Percentiles rank a stretch among this genome's conserved stretches.
Evolutionary conservation across 2,113 vertebrate species (phyloP).

Genomic region (Atrichornis clamosus): DNA sequence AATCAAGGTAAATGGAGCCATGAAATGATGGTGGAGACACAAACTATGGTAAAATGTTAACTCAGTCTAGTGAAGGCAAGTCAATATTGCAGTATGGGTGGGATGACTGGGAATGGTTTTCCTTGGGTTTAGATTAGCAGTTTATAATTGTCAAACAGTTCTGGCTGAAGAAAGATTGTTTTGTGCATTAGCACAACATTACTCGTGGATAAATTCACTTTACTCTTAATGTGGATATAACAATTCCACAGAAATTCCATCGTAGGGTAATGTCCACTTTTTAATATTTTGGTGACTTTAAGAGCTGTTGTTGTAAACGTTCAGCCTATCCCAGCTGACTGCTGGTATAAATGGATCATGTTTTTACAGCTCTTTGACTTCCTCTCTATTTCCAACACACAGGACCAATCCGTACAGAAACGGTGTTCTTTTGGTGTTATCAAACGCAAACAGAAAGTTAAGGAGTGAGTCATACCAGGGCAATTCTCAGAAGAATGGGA

Average conservation of each 20-base stretch:
- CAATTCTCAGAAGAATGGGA: slow-evolving; percentile 73
- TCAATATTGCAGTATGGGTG: neutral
- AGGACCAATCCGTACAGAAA: neutral
- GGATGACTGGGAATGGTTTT: slow-evolving; percentile 25
- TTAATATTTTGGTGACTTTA: slow-evolving; percentile 21
- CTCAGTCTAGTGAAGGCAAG: neutral
- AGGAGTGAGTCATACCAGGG: slow-evolving; percentile 64
- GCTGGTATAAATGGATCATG: neutral
- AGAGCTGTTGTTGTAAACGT: neutral
- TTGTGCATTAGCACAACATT: slow-evolving; percentile 40
- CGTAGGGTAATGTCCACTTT: neutral
- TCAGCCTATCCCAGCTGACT: neutral
- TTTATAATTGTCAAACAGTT: slow-evolving; percentile 51
- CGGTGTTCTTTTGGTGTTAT: slow-evolving; percentile 65
- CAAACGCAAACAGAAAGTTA: slow-evolving; percentile 74
- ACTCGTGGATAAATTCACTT: slow-evolving; percentile 50
- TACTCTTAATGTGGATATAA: neutral
- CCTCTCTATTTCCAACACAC: neutral
- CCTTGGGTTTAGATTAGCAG: neutral
- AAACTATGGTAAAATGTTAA: neutral
- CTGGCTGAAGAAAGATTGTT: slow-evolving; percentile 26
- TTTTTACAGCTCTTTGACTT: slow-evolving; percentile 42
- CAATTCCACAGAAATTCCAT: neutral
- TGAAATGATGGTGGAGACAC: neutral
- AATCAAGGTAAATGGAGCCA: slow-evolving; percentile 20